Percentiles rank a stretch among this genome's conserved stretches.
These are phyloP conservation scores for Colletes collaris DNA, from an alignment of 2,888 invertebrate genomes.

Conservation along the genomic window DNA sequence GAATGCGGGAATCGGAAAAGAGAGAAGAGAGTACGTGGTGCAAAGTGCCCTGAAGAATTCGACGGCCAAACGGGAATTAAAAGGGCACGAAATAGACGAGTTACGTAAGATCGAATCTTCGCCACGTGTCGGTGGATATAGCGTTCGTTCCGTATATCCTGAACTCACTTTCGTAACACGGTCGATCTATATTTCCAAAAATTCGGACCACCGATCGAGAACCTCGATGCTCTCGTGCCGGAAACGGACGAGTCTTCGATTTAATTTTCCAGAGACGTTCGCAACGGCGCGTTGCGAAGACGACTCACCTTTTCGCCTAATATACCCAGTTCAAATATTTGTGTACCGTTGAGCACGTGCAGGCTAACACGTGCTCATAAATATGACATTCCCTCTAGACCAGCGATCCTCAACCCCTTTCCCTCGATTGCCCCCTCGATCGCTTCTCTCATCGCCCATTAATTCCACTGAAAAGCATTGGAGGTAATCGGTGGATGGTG, in stretches of 20 bases:
- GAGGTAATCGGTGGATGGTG: too few relatives aligned
- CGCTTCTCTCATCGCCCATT: too few relatives aligned
- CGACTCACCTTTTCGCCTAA: too few relatives aligned
- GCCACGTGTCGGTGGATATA: constrained; percentile 59
- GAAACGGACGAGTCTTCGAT: too few relatives aligned
- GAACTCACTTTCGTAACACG: constrained; percentile 18
- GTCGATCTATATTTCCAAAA: constrained; percentile 2
- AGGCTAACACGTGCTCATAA: constrained; percentile 22
- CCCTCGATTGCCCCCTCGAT: too few relatives aligned
- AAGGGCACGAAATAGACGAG: constrained; percentile 38
- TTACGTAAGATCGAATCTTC: constrained; percentile 51
- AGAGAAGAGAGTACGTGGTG: constrained; percentile 17
- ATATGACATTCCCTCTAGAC: too few relatives aligned
- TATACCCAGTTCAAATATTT: neutral
- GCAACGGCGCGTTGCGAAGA: too few relatives aligned
- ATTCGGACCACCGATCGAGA: neutral
- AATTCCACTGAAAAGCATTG: too few relatives aligned
- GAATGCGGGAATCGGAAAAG: constrained; percentile 44
- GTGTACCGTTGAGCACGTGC: constrained; percentile 13
- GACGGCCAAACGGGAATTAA: constrained; percentile 26
- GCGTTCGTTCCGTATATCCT: constrained; percentile 23
- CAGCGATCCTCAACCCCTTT: too few relatives aligned
- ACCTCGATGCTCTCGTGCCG: too few relatives aligned
- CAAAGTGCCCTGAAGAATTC: constrained; percentile 41
- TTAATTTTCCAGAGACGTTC: too few relatives aligned